Conservation (phyloP, 2,113 vertebrate genomes). For the Carassius auratus region DNA sequence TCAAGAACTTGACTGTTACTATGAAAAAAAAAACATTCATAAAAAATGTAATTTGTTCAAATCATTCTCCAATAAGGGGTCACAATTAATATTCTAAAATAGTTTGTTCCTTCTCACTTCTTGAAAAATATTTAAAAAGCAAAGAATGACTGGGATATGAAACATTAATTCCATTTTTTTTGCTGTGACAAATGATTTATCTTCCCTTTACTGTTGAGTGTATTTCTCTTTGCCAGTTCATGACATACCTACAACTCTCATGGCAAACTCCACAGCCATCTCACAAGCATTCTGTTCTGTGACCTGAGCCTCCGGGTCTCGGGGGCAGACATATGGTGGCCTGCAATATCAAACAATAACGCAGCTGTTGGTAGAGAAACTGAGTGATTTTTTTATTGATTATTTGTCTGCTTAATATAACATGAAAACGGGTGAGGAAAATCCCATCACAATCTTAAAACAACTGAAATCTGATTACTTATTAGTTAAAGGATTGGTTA, state of each 20-base stretch:
- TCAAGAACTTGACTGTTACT: background rate
- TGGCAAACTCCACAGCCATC: conserved; percentile 80
- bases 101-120: conserved; percentile 70
- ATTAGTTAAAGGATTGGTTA: background rate
- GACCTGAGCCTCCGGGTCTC: conserved; percentile 86
- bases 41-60: background rate
- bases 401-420: background rate
- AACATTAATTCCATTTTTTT: conserved; percentile 67
- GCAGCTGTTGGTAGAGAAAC: background rate
- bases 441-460: background rate
- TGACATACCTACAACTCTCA: conserved; percentile 81
- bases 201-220: conserved; percentile 9
- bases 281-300: conserved; percentile 78
- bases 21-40: too few species aligned
- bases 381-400: background rate
- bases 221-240: background rate
- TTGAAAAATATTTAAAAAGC: conserved; percentile 74
- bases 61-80: background rate
- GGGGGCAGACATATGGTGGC: conserved; percentile 78
- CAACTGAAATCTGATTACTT: background rate
- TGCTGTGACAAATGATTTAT: conserved; percentile 22
- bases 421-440: background rate
- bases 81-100: conserved; percentile 69
- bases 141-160: conserved; percentile 71
- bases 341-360: conserved; percentile 70